phyloP scores from a whole-genome alignment of 2,797 vertebrate species.

The Melanotaenia nigrans region DNA sequence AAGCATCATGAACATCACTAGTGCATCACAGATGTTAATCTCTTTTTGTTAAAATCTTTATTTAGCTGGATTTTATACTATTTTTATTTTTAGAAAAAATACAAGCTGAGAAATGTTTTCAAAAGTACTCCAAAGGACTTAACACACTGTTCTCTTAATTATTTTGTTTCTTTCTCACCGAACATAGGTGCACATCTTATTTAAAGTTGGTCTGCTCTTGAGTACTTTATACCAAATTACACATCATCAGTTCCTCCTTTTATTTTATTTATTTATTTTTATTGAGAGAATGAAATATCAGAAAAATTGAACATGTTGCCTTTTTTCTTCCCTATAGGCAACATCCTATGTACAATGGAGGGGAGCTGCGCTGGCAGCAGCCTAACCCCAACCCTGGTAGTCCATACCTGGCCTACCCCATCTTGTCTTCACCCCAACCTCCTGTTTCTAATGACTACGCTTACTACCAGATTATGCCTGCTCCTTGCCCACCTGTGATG shows the following conservation, averaged over 20 bases:
- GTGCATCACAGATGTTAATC: slow-evolving; percentile 1
- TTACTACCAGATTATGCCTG: slow-evolving; percentile 96
- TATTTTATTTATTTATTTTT: background rate
- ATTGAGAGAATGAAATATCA: background rate
- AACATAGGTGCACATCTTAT: background rate
- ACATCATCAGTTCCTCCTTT: background rate
- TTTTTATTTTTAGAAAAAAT: background rate
- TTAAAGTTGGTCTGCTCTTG: background rate
- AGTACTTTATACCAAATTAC: background rate
- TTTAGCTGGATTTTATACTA: background rate
- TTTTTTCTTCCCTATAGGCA: slow-evolving; percentile 81
- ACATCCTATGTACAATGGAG: slow-evolving; percentile 91
- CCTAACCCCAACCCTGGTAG: slow-evolving; percentile 89
- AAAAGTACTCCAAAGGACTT: background rate
- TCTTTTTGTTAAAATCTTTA: background rate
- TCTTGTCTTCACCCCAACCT: slow-evolving; percentile 92
- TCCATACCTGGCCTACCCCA: slow-evolving; percentile 95
- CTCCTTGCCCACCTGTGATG: slow-evolving; percentile 96
- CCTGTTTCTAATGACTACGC: slow-evolving; percentile 93
- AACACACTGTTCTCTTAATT: background rate
- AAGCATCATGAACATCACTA: slow-evolving; percentile 14
- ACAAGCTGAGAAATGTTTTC: background rate
- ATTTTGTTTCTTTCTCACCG: background rate
- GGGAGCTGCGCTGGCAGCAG: slow-evolving; percentile 96
- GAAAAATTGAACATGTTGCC: slow-evolving; percentile 1